Conservation (phyloP, 2,797 vertebrate species). For the Vespertilio murinus region DNA sequence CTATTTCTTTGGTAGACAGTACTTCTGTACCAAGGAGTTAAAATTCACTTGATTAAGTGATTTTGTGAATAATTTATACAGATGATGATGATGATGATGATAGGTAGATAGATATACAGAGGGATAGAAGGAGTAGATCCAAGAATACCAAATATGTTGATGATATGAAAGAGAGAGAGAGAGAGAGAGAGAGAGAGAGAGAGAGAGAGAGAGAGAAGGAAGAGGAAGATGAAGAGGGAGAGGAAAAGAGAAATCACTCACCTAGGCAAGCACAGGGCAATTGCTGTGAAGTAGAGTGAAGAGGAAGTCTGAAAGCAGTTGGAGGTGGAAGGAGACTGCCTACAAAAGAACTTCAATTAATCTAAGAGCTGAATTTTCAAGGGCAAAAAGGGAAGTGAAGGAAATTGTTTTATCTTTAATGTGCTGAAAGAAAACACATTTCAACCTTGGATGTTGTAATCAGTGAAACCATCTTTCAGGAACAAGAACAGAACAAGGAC, state of each 20-base stretch:
- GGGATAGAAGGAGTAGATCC: background rate
- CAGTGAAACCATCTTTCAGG: slow-evolving; percentile 41
- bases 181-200: no score
- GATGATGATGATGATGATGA: background rate
- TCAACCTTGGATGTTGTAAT: slow-evolving; percentile 34
- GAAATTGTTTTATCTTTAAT: slow-evolving; percentile 29
- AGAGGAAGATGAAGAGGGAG: no score
- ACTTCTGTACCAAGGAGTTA: background rate
- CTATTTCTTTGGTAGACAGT: background rate
- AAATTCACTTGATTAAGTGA: background rate
- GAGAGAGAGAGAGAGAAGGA: no score
- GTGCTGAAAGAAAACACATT: slow-evolving; percentile 34
- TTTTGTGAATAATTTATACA: background rate
- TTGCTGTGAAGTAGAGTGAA: background rate
- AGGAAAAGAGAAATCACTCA: background rate
- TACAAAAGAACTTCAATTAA: background rate
- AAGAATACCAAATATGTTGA: background rate
- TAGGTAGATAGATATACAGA: background rate
- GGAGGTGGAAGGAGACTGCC: background rate
- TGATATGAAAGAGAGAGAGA: background rate
- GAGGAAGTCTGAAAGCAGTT: background rate
- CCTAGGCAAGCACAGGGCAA: background rate
- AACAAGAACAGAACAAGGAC: slow-evolving; percentile 28
- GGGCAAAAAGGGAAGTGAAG: background rate
- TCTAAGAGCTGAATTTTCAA: slow-evolving; percentile 42